These are phyloP conservation scores for Pipistrellus kuhlii DNA, from an alignment of 2,797 vertebrate species.

Conservation along the genomic window DNA sequence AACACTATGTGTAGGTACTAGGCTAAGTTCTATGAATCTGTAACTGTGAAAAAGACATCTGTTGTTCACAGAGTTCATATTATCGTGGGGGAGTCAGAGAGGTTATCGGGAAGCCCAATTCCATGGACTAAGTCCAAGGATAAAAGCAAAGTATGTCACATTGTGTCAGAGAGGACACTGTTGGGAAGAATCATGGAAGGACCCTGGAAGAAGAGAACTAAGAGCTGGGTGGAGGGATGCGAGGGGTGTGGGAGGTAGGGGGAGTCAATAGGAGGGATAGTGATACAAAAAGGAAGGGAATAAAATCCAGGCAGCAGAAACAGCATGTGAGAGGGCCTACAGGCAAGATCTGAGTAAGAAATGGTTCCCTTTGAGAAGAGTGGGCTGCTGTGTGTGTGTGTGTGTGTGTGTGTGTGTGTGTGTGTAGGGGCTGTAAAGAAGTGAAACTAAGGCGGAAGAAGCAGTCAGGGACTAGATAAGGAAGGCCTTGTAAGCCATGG, in stretches of 20 bases:
- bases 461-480: not conserved
- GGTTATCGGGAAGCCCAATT: constrained; percentile 28
- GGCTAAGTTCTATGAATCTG: constrained; percentile 37
- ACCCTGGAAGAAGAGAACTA: not conserved
- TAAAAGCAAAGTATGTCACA: not conserved
- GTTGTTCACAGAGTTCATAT: constrained; percentile 16
- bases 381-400: not conserved
- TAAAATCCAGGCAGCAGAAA: constrained; percentile 33
- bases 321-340: not conserved
- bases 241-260: not conserved
- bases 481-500: not conserved
- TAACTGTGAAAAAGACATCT: constrained; percentile 22
- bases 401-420: not conserved
- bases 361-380: not conserved
- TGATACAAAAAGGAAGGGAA: constrained; percentile 26
- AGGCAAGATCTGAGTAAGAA: constrained; percentile 1
- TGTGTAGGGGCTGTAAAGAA: not conserved
- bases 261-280: not conserved
- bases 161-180: not conserved
- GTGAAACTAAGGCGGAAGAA: not conserved
- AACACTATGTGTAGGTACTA: not conserved
- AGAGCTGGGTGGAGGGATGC: not conserved
- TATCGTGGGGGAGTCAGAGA: not conserved
- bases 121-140: constrained; percentile 20
- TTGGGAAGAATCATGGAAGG: constrained; percentile 26